Conservation (phyloP, 2,797 vertebrate genomes). For the Anolis apletophallus region DNA sequence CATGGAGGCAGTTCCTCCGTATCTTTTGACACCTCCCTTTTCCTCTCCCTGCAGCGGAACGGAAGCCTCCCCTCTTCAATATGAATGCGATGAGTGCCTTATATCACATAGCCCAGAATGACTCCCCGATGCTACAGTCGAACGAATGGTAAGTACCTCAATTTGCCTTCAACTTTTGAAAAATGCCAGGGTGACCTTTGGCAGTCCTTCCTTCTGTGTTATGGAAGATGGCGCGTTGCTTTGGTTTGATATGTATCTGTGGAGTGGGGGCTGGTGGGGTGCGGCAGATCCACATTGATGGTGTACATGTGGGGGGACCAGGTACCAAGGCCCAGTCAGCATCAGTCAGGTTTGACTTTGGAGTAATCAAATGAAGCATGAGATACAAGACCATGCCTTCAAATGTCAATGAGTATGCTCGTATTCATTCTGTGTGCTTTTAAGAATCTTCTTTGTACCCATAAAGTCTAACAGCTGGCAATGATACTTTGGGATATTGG, state of each 20-base stretch:
- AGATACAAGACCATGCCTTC: background rate
- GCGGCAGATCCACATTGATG: no score
- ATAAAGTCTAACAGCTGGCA: background rate
- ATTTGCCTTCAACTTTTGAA: background rate
- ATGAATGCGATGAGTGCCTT: slow-evolving; percentile 99
- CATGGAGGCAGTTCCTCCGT: slow-evolving; percentile 10
- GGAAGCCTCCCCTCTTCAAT: slow-evolving; percentile 98
- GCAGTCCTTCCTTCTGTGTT: background rate
- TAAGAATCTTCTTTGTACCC: background rate
- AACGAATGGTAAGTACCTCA: slow-evolving; percentile 91
- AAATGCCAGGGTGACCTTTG: background rate
- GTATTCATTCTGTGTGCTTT: no score
- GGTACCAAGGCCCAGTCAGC: background rate
- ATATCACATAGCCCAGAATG: slow-evolving; percentile 99
- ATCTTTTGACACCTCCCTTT: slow-evolving; percentile 57
- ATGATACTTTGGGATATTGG: no score
- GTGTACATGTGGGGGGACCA: background rate
- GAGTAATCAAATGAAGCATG: background rate
- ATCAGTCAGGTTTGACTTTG: background rate
- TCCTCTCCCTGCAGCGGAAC: slow-evolving; percentile 87
- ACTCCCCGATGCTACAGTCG: slow-evolving; percentile 95
- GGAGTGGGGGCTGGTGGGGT: background rate
- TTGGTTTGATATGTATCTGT: no score
- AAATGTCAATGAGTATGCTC: background rate
- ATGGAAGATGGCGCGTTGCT: background rate